A percentile compares a stretch with the other conserved stretches of the same genome.
These are phyloP conservation scores for Entomobrya multifasciata DNA, from an alignment of 2,888 invertebrate genomes.

Conservation along the genomic window DNA sequence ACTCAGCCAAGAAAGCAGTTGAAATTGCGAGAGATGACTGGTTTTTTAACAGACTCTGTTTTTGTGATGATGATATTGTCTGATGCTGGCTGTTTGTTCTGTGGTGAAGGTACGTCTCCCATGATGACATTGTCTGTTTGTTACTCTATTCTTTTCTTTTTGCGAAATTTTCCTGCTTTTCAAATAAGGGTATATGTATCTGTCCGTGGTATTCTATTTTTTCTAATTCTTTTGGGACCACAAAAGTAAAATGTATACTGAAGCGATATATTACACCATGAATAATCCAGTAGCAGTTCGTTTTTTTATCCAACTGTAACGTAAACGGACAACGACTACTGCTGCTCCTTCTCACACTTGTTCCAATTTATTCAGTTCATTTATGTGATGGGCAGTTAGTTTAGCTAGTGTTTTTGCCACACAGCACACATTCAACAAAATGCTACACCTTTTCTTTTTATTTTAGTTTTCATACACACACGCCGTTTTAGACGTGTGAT, in stretches of 20 bases:
- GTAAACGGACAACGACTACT: slow-evolving; percentile 49
- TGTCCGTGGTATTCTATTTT: not conserved
- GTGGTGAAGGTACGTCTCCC: slow-evolving; percentile 39
- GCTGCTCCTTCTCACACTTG: slow-evolving; percentile 40
- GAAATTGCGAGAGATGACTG: slow-evolving; percentile 19
- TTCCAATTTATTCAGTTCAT: slow-evolving; percentile 63
- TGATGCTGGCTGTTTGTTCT: slow-evolving; percentile 24
- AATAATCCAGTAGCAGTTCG: slow-evolving; percentile 66
- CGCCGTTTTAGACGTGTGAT: slow-evolving; percentile 18
- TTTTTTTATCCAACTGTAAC: slow-evolving; percentile 22
- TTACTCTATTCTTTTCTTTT: not conserved
- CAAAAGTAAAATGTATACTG: slow-evolving; percentile 1
- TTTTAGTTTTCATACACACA: slow-evolving; percentile 3
- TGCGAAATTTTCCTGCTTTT: slow-evolving; percentile 7
- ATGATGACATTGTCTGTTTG: slow-evolving; percentile 56
- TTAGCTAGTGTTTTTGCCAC: slow-evolving; percentile 6
- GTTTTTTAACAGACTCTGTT: slow-evolving; percentile 33
- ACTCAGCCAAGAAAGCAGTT: slow-evolving; percentile 22
- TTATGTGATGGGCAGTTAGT: slow-evolving; percentile 18
- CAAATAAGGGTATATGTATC: not conserved
- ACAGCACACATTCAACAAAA: not conserved
- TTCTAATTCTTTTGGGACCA: slow-evolving; percentile 47
- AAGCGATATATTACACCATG: slow-evolving; percentile 58
- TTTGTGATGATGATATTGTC: not conserved
- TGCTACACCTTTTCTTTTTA: too few relatives aligned